phyloP scores from a whole-genome alignment of 37 sponge, comb jelly and placozoan genomes.

The Lycopodina hypogea region DNA sequence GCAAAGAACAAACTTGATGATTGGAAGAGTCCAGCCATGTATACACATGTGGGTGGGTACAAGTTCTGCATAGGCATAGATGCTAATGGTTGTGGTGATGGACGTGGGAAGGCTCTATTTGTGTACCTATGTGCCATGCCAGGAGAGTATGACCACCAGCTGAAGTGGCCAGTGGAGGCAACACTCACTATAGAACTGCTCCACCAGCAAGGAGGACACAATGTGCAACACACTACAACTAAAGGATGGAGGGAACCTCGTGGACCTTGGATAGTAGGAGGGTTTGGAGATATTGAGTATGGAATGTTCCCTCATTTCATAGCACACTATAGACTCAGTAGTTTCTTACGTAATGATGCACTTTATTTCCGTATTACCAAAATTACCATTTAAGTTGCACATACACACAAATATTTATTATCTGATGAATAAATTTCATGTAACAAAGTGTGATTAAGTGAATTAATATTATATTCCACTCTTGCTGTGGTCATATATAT shows the following conservation, averaged over 20 bases:
- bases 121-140: not conserved
- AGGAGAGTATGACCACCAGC: slow-evolving; percentile 5
- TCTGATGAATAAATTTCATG: too few relatives aligned
- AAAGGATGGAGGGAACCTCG: not conserved
- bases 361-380: not conserved
- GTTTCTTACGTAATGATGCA: not conserved
- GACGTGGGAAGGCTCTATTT: not conserved
- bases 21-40: too few relatives aligned
- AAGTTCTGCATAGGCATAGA: slow-evolving; percentile 8
- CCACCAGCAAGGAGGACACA: not conserved
- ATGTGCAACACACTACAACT: not conserved
- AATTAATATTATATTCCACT: too few relatives aligned
- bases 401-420: too few relatives aligned
- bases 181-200: not conserved
- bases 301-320: not conserved
- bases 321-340: not conserved
- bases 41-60: slow-evolving; percentile 7
- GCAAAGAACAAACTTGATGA: too few relatives aligned
- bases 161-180: not conserved
- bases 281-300: not conserved
- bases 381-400: too few relatives aligned
- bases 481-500: too few relatives aligned
- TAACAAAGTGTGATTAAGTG: too few relatives aligned
- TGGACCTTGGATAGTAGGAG: not conserved
- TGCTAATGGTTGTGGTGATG: slow-evolving; percentile 12